Evolutionary conservation across 1,140 invertebrate genomes (phyloP), one percentile per base, ranked within the genome.

Genomic region (Pogonomyrmex barbatus): DNA sequence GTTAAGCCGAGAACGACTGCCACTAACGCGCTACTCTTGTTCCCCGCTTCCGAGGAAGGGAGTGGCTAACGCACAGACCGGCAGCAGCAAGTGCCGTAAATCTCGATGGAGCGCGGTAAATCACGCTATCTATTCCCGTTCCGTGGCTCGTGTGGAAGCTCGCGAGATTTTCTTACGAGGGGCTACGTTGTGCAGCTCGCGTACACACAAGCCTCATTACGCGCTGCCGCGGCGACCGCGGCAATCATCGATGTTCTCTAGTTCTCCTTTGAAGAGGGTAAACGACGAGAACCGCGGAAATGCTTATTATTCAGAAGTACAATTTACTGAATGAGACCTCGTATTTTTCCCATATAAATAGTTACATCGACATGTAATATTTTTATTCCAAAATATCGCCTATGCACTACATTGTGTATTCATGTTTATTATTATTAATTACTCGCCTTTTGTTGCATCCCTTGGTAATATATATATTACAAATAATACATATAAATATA

Each of bases 51-150:
- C 63, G 63, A 54, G 14, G 39, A 58, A 45, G 63, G 78, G 79
- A 82, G 79, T 58, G 79, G 79, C 52, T 47, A 47, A 82, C 30
- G 10, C 24, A 24, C 6, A 24, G 30, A 79, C 30, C 1, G 47
- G 24, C 30, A 9, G 39, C 30, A 50, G 47, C 54, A 36, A 75
- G 33, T 39, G 67, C 42, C 54, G 68, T 83, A 83, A 83, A 83
- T 83, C 79, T 39, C 42, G n/a, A 2, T 12, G 54, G 12, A 17
- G 42, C 54, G 12, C 68, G 42, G 33, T 83, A 83, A 73, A 73
- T 83, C 79, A 75, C 54, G 42, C 56, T n/a, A 62, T 75, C 75
- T 83, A 50, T 73, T 71, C 30, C 39, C 50, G 75, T 5, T 45
- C n/a, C 30, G 47, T 47, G 8, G 45, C 45, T 14, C 24, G 0